Percentiles rank a stretch among this genome's conserved stretches.
Evolutionary conservation across 2,113 vertebrate genomes (phyloP).

Genomic region (Nibea albiflora): DNA sequence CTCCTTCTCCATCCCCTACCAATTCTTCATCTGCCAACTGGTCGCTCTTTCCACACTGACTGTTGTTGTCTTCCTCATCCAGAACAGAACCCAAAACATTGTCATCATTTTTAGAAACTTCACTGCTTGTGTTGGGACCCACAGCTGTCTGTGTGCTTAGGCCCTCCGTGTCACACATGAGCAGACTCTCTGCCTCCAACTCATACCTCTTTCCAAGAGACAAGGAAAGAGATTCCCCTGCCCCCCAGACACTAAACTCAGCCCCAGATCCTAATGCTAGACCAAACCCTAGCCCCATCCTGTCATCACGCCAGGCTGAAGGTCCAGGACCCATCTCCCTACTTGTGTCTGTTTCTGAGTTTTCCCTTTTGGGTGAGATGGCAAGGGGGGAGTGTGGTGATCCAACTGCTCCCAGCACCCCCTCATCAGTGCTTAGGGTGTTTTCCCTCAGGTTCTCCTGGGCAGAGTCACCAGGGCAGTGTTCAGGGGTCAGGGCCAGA

Average conservation of each 20-base stretch:
- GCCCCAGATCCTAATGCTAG: slow-evolving; percentile 61
- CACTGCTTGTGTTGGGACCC: slow-evolving; percentile 61
- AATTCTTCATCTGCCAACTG: slow-evolving; percentile 71
- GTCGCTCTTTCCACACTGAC: slow-evolving; percentile 63
- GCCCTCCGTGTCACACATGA: slow-evolving; percentile 78
- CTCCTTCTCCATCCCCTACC: slow-evolving; percentile 34
- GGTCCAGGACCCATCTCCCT: slow-evolving; percentile 56
- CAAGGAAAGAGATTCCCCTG: slow-evolving; percentile 71
- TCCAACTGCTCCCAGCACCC: slow-evolving; percentile 69
- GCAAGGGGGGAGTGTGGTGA: slow-evolving; percentile 82
- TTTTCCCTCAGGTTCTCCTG: slow-evolving; percentile 86
- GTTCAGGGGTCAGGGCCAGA: slow-evolving; percentile 75
- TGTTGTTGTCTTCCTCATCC: slow-evolving; percentile 81
- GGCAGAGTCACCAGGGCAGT: slow-evolving; percentile 76
- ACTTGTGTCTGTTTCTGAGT: slow-evolving; percentile 80
- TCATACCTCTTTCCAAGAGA: slow-evolving; percentile 78
- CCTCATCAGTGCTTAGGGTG: slow-evolving; percentile 79
- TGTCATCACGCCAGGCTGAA: slow-evolving; percentile 67
- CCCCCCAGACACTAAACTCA: slow-evolving; percentile 73
- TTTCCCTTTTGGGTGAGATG: slow-evolving; percentile 87
- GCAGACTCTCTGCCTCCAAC: slow-evolving; percentile 79
- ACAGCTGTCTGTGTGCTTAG: slow-evolving; percentile 66
- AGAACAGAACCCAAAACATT: slow-evolving; percentile 65
- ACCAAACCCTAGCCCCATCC: slow-evolving; percentile 55
- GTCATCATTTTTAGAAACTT: slow-evolving; percentile 54